phyloP scores from a whole-genome alignment of 2,888 invertebrate genomes.

The Andrena bucephala region DNA sequence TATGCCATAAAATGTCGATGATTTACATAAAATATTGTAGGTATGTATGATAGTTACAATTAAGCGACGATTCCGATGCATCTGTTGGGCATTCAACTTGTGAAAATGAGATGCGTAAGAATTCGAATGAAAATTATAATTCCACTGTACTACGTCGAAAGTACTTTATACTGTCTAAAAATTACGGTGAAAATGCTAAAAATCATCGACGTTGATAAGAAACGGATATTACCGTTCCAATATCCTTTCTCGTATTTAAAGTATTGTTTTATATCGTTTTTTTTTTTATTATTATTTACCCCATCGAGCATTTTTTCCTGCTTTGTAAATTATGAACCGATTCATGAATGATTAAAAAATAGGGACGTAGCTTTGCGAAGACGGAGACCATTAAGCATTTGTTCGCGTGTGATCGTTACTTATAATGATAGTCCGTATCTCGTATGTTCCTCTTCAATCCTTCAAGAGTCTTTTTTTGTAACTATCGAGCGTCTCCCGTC shows the following conservation, averaged over 20 bases:
- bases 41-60: not conserved
- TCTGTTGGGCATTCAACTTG: slow-evolving; percentile 6
- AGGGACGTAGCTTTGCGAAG: slow-evolving; percentile 46
- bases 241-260: not conserved
- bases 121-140: slow-evolving; percentile 5
- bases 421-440: slow-evolving; percentile 65
- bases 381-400: slow-evolving; percentile 55
- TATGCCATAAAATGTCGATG: not conserved
- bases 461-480: slow-evolving; percentile 57
- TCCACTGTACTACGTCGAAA: not conserved
- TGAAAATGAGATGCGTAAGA: not conserved
- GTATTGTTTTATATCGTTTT: not conserved
- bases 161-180: not conserved
- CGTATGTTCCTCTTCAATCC: slow-evolving; percentile 70
- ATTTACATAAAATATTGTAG: not conserved
- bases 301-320: not conserved
- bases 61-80: not conserved
- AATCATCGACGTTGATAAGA: not conserved
- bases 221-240: not conserved
- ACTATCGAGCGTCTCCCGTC: slow-evolving; percentile 36
- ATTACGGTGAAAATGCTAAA: not conserved
- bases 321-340: not conserved
- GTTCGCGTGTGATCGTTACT: slow-evolving; percentile 70
- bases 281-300: not conserved
- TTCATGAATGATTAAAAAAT: not conserved